Conservation (phyloP, 2,797 vertebrate species). For the Sebastes flavidus region DNA sequence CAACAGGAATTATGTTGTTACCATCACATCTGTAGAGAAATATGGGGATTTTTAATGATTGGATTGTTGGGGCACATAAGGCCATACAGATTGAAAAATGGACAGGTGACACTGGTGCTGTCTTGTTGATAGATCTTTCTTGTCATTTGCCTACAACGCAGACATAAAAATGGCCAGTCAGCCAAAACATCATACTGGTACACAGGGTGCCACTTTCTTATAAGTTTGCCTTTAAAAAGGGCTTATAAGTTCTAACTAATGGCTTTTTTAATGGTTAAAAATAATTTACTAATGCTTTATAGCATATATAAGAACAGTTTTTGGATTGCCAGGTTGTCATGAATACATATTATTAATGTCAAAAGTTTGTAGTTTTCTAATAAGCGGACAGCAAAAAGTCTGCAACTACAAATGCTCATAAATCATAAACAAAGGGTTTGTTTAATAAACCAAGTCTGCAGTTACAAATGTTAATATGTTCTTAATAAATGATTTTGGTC, state of each 20-base stretch:
- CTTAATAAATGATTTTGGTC: neutral
- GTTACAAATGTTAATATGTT: neutral
- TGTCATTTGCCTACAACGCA: neutral
- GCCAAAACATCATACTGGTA: neutral
- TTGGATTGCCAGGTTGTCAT: neutral
- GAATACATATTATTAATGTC: neutral
- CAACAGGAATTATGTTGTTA: neutral
- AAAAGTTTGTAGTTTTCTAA: neutral
- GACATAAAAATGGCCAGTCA: neutral
- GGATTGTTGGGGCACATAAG: neutral
- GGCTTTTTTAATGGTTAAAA: neutral
- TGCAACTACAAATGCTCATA: neutral
- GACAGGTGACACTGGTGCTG: no score
- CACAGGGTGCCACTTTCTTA: neutral
- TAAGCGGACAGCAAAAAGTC: neutral
- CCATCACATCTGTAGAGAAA: neutral
- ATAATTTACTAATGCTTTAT: neutral
- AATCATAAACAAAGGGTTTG: neutral
- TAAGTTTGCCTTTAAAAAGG: neutral
- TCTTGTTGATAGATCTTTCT: neutral
- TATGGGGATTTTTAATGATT: neutral
- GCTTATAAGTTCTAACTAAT: neutral
- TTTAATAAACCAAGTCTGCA: neutral
- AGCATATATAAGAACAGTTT: neutral
- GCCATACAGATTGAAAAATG: neutral